phyloP scores from a whole-genome alignment of 2,797 vertebrate species.

The Propithecus perrieri region DNA sequence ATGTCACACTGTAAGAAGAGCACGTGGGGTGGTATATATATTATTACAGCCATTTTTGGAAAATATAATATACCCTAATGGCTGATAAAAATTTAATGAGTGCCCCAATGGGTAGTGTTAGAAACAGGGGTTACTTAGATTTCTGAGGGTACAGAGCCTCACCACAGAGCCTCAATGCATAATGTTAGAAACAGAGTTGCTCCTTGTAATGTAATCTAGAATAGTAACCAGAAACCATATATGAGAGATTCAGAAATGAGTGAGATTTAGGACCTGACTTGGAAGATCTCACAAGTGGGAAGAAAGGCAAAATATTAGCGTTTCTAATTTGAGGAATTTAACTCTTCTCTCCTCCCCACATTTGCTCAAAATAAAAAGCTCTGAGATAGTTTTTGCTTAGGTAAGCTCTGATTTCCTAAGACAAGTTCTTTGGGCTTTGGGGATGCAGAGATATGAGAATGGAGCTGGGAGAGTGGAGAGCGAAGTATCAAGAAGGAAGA shows the following conservation, averaged over 20 bases:
- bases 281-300: not conserved
- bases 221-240: not conserved
- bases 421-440: not conserved
- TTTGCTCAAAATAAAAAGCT: not conserved
- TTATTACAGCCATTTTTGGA: not conserved
- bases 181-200: not conserved
- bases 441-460: not conserved
- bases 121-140: not conserved
- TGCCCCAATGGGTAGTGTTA: not conserved
- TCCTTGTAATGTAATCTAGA: not conserved
- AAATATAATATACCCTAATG: not conserved
- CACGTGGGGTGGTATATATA: not conserved
- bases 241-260: not conserved
- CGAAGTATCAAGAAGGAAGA: not conserved
- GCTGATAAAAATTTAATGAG: not conserved
- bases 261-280: not conserved
- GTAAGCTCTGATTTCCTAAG: not conserved
- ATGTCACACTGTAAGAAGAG: not conserved
- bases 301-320: not conserved
- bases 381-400: not conserved
- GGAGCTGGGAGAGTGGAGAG: not conserved
- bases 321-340: not conserved
- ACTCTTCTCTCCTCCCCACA: not conserved
- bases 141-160: not conserved
- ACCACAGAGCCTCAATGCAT: not conserved